Evolutionary conservation across 2,113 vertebrate genomes (phyloP), one percentile per base, ranked within the genome.

Genomic region (Sylvietta virens): DNA sequence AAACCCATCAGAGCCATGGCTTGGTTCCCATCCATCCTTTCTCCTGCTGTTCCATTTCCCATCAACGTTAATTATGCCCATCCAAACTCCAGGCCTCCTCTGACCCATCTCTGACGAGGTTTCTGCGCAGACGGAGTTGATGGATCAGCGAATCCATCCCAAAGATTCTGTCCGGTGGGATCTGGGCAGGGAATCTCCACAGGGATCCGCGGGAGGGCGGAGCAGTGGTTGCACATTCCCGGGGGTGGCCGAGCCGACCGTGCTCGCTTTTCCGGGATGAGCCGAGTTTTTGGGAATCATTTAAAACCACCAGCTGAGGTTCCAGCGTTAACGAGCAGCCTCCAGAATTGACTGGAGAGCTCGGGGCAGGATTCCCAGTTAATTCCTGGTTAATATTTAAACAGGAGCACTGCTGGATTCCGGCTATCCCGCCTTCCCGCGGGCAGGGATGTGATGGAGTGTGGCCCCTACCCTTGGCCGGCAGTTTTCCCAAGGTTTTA

Each of bases 61-160:
- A 5, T 8, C 54, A 24, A 37, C 4, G 1, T 13, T 27, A 53
- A 72, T 83, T 72, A 62, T 44, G 33, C 39, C 11, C 4, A 3
- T 37, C 47, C 81, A 53, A 53, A 72, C 39, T 44, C 66, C 80
- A 21, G 45, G 37, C 37, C 31, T 61, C 66, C 20, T 71, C 47
- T 1, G 0, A 11, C 26, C 37, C 20, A 10, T 35, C 79, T n/a
- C 79, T 1, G 1, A 42, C 0, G 6, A 40, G 22, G n/a, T 40
- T 81, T 31, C 61, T 12, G 20, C 1, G 7, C 39, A 4, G 24
- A 31, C 0, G 2, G 51, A 56, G 5, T 3, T 27, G 78, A 67
- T 8, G 53, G 53, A 57, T 28, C 23, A 58, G 44, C 1, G 1
- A 81, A 50, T 50, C 79, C 65, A 30, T 50, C 65, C 57, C 47